These are phyloP conservation scores for Florisuga fusca DNA, from an alignment of 2,797 vertebrate genomes.

Conservation along the genomic window DNA sequence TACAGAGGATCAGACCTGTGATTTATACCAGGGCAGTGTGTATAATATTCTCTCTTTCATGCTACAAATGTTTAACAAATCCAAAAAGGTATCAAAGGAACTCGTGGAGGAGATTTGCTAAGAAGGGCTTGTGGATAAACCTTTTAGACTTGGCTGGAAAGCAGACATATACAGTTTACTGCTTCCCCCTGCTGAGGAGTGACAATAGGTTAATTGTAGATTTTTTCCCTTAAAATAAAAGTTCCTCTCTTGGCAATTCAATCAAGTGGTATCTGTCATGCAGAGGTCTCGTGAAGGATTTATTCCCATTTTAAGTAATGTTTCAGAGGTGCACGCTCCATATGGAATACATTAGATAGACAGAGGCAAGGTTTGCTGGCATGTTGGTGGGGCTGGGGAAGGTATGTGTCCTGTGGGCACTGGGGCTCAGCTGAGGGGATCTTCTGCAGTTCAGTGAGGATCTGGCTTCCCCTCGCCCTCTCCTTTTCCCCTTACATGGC, in stretches of 20 bases:
- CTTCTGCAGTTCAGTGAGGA: background rate
- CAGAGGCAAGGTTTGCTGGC: conserved; percentile 17
- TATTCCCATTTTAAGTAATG: conserved; percentile 82
- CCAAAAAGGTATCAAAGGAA: conserved; percentile 56
- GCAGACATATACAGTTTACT: conserved; percentile 63
- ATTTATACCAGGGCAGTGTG: conserved; percentile 56
- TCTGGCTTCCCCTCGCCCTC: background rate
- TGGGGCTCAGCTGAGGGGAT: accelerated
- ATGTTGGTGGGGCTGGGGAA: background rate
- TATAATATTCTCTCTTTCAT: conserved; percentile 47
- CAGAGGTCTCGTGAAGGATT: conserved; percentile 52
- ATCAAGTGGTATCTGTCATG: conserved; percentile 48
- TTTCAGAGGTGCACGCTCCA: conserved; percentile 37
- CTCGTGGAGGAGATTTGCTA: conserved; percentile 33
- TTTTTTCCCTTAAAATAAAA: conserved; percentile 66
- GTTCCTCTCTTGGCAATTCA: conserved; percentile 48
- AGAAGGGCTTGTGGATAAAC: conserved; percentile 26
- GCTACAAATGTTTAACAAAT: conserved; percentile 73
- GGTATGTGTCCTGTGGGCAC: background rate
- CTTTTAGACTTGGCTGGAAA: conserved; percentile 28
- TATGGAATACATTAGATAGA: conserved; percentile 51
- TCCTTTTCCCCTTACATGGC: conserved; percentile 2
- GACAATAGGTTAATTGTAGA: conserved; percentile 50
- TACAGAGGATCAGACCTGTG: conserved; percentile 43
- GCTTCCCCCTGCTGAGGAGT: conserved; percentile 37